Evolutionary conservation across 2,113 vertebrate genomes (phyloP).

Genomic region (Chlorodrepanis virens): DNA sequence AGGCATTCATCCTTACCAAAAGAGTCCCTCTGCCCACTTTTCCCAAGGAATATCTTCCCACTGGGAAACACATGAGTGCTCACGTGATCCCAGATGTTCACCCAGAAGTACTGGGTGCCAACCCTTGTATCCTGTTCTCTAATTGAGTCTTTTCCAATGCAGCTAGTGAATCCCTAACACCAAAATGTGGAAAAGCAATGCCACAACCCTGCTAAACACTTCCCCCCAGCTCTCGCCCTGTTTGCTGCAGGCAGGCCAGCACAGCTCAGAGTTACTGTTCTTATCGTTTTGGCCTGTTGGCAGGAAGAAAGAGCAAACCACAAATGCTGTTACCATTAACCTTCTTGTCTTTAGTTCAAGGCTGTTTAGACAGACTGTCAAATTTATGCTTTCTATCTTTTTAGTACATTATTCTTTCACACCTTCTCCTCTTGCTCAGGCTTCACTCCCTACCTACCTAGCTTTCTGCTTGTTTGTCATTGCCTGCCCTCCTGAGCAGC

Average conservation of each 20-base stretch:
- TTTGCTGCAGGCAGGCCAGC: not conserved
- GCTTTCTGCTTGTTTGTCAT: conserved; percentile 31
- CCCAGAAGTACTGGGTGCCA: not conserved
- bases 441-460: not conserved
- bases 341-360: not conserved
- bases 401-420: not conserved
- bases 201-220: not conserved
- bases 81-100: not conserved
- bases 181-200: not conserved
- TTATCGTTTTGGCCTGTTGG: not conserved
- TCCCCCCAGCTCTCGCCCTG: not conserved
- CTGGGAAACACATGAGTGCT: not conserved
- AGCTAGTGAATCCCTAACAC: not conserved
- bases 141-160: not conserved
- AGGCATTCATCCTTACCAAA: not conserved
- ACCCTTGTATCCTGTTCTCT: accelerated
- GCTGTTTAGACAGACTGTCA: not conserved
- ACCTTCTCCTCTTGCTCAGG: not conserved
- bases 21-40: not conserved
- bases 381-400: not conserved
- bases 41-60: not conserved
- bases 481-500: conserved; percentile 33
- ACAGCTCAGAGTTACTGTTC: not conserved
- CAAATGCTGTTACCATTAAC: not conserved
- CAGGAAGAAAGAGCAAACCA: conserved; percentile 32